Percentiles rank a stretch among this genome's conserved stretches.
Conservation (phyloP, 2,888 invertebrate genomes). For the Chydorus sphaericus region DNA sequence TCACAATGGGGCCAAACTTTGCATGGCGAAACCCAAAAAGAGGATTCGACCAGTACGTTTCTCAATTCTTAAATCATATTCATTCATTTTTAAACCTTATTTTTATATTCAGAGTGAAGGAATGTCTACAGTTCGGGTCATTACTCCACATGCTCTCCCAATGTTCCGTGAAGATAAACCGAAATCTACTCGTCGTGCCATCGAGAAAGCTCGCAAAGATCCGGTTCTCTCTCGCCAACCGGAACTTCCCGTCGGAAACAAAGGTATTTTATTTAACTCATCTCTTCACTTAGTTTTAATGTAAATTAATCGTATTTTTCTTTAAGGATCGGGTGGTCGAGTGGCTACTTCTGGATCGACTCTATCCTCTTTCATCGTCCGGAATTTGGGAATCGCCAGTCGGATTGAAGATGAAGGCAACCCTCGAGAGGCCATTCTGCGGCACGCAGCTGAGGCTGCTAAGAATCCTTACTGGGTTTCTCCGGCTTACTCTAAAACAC, state of each 20-base stretch:
- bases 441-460: slow-evolving; percentile 85
- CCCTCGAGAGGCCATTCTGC: slow-evolving; percentile 85
- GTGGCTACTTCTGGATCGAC: slow-evolving; percentile 92
- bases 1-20: slow-evolving; percentile 76
- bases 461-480: slow-evolving; percentile 96
- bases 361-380: slow-evolving; percentile 86
- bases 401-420: slow-evolving; percentile 78
- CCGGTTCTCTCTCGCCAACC: slow-evolving; percentile 37
- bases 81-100: too few relatives aligned
- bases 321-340: slow-evolving; percentile 56
- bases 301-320: slow-evolving; percentile 9
- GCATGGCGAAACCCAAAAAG: slow-evolving; percentile 63
- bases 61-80: neutral
- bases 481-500: slow-evolving; percentile 67
- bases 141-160: slow-evolving; percentile 90
- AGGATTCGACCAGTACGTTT: slow-evolving; percentile 47
- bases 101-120: slow-evolving; percentile 40
- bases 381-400: slow-evolving; percentile 85
- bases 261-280: slow-evolving; percentile 26
- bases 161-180: slow-evolving; percentile 85
- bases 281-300: neutral
- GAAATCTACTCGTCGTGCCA: slow-evolving; percentile 71
- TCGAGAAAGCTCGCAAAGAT: slow-evolving; percentile 72
- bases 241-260: slow-evolving; percentile 38
- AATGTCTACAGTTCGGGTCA: slow-evolving; percentile 78